Percentiles rank a stretch among this genome's conserved stretches.
Conservation (phyloP, 2,113 vertebrate genomes). For the Lates calcarifer region DNA sequence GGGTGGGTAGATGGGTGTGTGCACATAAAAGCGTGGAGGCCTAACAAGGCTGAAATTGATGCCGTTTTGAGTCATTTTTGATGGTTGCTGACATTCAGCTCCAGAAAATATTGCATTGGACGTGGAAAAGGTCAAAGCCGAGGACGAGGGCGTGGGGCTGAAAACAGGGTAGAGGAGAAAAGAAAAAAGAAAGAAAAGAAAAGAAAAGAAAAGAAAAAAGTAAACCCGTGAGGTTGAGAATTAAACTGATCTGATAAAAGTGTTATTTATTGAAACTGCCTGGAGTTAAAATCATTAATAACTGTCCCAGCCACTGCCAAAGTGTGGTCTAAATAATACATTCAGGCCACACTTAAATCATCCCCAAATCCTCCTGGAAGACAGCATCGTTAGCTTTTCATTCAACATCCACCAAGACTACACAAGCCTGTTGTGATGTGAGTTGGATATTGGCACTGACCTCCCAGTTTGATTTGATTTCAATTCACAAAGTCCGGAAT, state of each 20-base stretch:
- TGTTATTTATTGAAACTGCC: neutral
- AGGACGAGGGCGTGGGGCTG: neutral
- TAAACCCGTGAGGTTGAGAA: neutral
- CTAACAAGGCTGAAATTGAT: slow-evolving; percentile 79
- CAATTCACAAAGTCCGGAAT: too few species aligned
- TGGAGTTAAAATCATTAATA: neutral
- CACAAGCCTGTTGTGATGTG: too few species aligned
- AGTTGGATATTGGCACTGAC: neutral
- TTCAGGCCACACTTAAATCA: too few species aligned
- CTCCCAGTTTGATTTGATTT: neutral
- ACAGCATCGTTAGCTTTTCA: too few species aligned
- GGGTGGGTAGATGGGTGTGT: slow-evolving; percentile 42
- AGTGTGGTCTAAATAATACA: neutral
- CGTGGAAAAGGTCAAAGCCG: slow-evolving; percentile 71
- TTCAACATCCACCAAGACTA: too few species aligned
- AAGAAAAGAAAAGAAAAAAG: neutral
- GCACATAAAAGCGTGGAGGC: slow-evolving; percentile 5
- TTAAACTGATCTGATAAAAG: neutral
- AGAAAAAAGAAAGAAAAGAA: neutral
- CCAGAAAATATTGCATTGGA: slow-evolving; percentile 64
- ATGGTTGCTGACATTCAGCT: slow-evolving; percentile 72
- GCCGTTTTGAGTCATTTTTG: slow-evolving; percentile 63
- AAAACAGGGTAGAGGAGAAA: neutral
- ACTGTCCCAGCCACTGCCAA: neutral
- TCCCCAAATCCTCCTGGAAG: too few species aligned